Evolutionary conservation across 2,113 vertebrate species (phyloP), one percentile per base, ranked within the genome.

Genomic region (Lasiurus cinereus): DNA sequence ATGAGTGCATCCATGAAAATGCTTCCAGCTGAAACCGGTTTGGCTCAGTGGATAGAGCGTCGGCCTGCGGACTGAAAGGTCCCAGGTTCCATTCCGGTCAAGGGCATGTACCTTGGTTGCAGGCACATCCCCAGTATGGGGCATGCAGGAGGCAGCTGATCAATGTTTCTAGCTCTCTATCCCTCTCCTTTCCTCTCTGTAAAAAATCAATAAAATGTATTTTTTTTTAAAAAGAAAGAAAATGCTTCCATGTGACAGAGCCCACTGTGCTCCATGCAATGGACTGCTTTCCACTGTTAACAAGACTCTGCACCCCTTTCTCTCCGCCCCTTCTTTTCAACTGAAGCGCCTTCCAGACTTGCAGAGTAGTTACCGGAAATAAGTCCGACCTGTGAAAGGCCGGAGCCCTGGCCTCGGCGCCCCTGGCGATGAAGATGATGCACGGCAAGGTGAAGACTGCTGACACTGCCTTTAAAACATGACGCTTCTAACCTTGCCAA

Each of bases 241-340:
- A 97, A 91, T 85, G 94, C 96, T 98, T 97, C 96, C 87, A 93
- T 97, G 96, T 98, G 90, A 98, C 83, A 89, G 82, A 97, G 95
- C 96, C 94, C 93, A 98, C 90, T 90, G 92, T 54, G 91, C 87
- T 86, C 95, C 96, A 97, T 93, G 96, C 96, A 97, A 97, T n/a
- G 95, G 62, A 96, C 31, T 36, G 76, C 90, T 96, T 96, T 89
- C 88, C 39, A 59, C 7, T 91, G 64, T 96, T 74, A 97, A 92
- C 96, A 96, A 97, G 72, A 95, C 93, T 95, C 95, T 96, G 94
- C 98, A 91, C 83, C 22, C 91, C 36, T 90, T 92, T 46, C 79
- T 76, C 70, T 91, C 86, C 91, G 94, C 96, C 5, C 8, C 83
- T 97, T 93, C 90, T 93, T 95, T 96, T 87, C 92, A 95, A 92